phyloP scores from a whole-genome alignment of 2,888 invertebrate species.

The Hydriomena furcata region DNA sequence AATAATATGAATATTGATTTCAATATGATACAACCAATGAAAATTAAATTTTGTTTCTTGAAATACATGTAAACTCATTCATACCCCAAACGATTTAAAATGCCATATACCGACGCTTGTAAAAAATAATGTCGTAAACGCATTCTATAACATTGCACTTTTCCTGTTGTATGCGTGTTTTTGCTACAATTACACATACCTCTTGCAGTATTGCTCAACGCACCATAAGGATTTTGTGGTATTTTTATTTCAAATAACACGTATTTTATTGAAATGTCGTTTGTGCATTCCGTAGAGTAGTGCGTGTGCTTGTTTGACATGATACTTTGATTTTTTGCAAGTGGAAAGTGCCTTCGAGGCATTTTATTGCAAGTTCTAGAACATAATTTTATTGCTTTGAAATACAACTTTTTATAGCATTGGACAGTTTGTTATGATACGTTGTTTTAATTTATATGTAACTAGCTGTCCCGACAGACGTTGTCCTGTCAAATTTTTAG shows the following conservation, averaged over 20 bases:
- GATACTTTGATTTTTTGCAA: slow-evolving; percentile 25
- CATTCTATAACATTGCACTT: slow-evolving; percentile 33
- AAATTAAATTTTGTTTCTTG: no score
- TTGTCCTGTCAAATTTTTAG: no score
- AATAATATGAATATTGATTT: no score
- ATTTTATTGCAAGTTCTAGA: background rate
- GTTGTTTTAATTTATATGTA: no score
- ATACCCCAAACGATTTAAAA: no score
- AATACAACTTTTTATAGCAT: no score
- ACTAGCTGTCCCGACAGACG: no score
- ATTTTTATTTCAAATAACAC: slow-evolving; percentile 50
- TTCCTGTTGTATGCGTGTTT: slow-evolving; percentile 43
- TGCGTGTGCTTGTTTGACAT: slow-evolving; percentile 18
- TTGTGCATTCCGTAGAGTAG: slow-evolving; percentile 19
- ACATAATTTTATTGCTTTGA: background rate
- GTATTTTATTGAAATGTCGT: slow-evolving; percentile 36
- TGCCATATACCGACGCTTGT: slow-evolving; percentile 13
- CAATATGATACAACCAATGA: no score
- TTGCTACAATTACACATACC: slow-evolving; percentile 60
- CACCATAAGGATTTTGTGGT: slow-evolving; percentile 44
- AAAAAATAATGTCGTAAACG: slow-evolving; percentile 24
- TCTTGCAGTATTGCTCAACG: slow-evolving; percentile 29
- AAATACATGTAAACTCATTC: no score
- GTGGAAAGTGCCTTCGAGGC: background rate
- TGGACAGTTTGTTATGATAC: no score